phyloP scores from a whole-genome alignment of 2,888 invertebrate genomes.

The Drosophila cognata region DNA sequence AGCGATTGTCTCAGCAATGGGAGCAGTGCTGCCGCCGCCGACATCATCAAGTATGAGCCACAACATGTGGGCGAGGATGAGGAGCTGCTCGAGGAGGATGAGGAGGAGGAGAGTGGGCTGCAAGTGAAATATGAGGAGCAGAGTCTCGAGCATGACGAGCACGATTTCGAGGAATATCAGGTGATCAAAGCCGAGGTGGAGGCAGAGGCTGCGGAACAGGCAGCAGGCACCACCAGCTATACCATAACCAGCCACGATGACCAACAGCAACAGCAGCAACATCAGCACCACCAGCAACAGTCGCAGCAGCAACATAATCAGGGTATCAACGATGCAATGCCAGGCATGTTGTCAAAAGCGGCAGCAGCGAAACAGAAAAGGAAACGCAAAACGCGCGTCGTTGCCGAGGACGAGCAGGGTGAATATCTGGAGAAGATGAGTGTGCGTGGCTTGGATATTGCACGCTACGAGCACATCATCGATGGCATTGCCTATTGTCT shows the following conservation, averaged over 20 bases:
- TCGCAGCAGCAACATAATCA: slow-evolving; percentile 33
- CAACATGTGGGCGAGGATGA: slow-evolving; percentile 67
- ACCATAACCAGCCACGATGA: slow-evolving; percentile 61
- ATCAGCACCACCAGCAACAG: slow-evolving; percentile 25
- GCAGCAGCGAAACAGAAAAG: slow-evolving; percentile 81
- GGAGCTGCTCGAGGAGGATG: slow-evolving; percentile 66
- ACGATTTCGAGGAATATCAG: slow-evolving; percentile 68
- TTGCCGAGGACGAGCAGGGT: slow-evolving; percentile 83
- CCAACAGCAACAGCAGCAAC: slow-evolving; percentile 22
- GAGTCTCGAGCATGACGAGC: slow-evolving; percentile 65
- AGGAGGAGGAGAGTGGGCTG: slow-evolving; percentile 64
- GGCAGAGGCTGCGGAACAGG: slow-evolving; percentile 56
- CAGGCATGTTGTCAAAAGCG: slow-evolving; percentile 56
- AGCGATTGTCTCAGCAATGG: slow-evolving; percentile 72
- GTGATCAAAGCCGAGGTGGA: slow-evolving; percentile 73
- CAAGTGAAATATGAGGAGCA: slow-evolving; percentile 75
- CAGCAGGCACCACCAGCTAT: slow-evolving; percentile 65
- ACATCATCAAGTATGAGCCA: slow-evolving; percentile 71
- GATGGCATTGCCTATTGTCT: slow-evolving; percentile 83
- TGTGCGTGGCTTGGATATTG: slow-evolving; percentile 84
- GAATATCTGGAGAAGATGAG: slow-evolving; percentile 84
- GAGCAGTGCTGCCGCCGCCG: slow-evolving; percentile 68
- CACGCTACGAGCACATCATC: slow-evolving; percentile 83
- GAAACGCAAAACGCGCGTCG: slow-evolving; percentile 82
- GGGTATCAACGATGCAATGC: slow-evolving; percentile 51